A percentile compares a stretch with the other conserved stretches of the same genome.
These are phyloP conservation scores for Rotaria socialis DNA, from an alignment of 2,888 invertebrate species.

Conservation along the genomic window DNA sequence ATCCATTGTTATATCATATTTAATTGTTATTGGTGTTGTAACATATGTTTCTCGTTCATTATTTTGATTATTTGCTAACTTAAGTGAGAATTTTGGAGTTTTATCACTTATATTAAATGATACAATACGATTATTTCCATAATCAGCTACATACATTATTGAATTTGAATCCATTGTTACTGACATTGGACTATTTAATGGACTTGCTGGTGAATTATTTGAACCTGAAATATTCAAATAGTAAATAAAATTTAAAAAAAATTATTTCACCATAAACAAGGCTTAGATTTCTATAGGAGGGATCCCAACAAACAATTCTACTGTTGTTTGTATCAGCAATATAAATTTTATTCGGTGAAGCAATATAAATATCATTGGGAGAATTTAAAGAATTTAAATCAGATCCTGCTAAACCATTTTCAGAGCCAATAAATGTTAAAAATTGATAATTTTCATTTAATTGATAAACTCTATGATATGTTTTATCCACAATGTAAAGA, in stretches of 20 bases:
- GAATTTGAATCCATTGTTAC: not conserved
- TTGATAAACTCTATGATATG: not conserved
- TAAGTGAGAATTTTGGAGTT: no score
- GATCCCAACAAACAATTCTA: not conserved
- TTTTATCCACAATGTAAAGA: not conserved
- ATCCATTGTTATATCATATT: not conserved
- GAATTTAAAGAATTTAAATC: not conserved
- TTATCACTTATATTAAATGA: no score
- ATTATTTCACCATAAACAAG: not conserved
- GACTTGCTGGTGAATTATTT: not conserved
- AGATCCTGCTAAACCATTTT: not conserved
- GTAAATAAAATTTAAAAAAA: no score
- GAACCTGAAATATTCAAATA: not conserved
- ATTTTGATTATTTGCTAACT: no score
- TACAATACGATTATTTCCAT: not conserved
- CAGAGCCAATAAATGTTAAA: not conserved
- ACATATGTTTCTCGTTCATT: not conserved
- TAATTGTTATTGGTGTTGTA: not conserved
- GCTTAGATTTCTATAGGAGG: no score
- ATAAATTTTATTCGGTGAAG: not conserved
- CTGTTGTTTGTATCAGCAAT: not conserved
- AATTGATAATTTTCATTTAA: not conserved
- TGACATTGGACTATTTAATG: not conserved
- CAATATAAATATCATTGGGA: not conserved
- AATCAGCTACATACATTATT: not conserved